Percentiles rank a stretch among this genome's conserved stretches.
Evolutionary conservation across 2,888 invertebrate genomes (phyloP).

Genomic region (Ganaspis brasiliensis): DNA sequence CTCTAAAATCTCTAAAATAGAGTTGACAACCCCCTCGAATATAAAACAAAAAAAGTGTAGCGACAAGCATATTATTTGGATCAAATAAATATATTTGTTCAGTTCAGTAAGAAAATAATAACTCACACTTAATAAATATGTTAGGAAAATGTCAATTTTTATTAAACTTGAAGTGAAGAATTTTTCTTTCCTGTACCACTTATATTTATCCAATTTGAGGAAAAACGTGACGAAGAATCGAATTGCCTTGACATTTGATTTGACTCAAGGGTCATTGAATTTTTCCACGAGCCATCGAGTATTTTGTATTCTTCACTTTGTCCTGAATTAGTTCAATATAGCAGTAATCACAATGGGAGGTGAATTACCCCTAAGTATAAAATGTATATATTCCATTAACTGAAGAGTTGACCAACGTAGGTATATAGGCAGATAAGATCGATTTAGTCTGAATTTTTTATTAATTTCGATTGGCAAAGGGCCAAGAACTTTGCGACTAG

Average conservation of each 20-base stretch:
- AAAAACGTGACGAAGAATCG: neutral
- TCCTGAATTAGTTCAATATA: slow-evolving; percentile 9
- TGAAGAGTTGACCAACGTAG: neutral
- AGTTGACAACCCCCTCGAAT: too few relatives aligned
- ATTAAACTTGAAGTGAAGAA: neutral
- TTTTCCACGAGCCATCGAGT: neutral
- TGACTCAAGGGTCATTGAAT: slow-evolving; percentile 18
- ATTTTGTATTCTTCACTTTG: neutral
- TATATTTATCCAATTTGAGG: slow-evolving; percentile 14
- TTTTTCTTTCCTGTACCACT: neutral
- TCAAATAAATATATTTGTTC: too few relatives aligned
- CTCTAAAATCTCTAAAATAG: too few relatives aligned
- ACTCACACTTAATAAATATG: too few relatives aligned
- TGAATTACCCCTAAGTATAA: neutral
- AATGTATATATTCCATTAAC: neutral
- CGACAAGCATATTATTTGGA: too few relatives aligned
- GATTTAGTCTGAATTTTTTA: slow-evolving; percentile 20
- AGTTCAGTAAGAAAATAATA: too few relatives aligned
- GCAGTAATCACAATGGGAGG: neutral
- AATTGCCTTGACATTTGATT: slow-evolving; percentile 8
- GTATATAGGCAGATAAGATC: neutral
- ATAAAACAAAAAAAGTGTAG: too few relatives aligned
- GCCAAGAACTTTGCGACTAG: neutral
- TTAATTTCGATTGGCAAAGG: slow-evolving; percentile 6
- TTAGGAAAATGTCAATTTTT: neutral